phyloP scores from a whole-genome alignment of 2,113 vertebrate genomes.

The Galbula dea region DNA sequence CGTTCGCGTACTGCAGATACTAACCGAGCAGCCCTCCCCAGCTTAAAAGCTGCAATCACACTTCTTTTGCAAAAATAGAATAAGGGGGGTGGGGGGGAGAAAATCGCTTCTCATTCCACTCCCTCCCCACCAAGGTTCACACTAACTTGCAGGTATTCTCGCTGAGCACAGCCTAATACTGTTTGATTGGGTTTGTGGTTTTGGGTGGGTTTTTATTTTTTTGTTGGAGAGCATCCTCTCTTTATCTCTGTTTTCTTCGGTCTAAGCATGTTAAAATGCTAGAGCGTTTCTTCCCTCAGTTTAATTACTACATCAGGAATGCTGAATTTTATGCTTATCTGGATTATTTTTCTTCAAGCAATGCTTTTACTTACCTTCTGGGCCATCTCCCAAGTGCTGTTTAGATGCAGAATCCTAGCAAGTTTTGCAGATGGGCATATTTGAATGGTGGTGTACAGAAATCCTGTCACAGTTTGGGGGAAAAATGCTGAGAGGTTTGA shows the following conservation, averaged over 20 bases:
- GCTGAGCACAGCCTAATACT: not conserved
- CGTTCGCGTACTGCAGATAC: slow-evolving; percentile 51
- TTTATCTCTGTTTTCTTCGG: not conserved
- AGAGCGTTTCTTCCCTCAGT: not conserved
- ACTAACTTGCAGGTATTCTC: not conserved
- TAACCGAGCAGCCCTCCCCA: slow-evolving; percentile 12
- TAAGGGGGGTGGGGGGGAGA: too few relatives aligned
- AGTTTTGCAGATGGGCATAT: slow-evolving; percentile 18
- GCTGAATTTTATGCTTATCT: not conserved
- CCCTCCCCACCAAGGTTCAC: not conserved
- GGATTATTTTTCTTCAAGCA: not conserved
- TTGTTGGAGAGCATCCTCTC: not conserved
- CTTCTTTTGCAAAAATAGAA: not conserved
- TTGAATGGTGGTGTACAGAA: not conserved
- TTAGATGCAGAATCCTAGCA: not conserved
- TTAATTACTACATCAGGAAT: not conserved
- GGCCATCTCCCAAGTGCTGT: not conserved
- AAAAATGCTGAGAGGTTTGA: not conserved
- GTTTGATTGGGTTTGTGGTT: too few relatives aligned
- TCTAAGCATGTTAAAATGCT: not conserved
- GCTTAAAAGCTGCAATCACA: slow-evolving; percentile 13
- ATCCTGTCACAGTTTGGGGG: not conserved
- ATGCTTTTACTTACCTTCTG: not conserved
- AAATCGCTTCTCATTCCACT: not conserved
- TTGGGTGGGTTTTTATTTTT: not conserved